Evolutionary conservation across 1,140 invertebrate genomes (phyloP).

Genomic region (Heliconius congener): DNA sequence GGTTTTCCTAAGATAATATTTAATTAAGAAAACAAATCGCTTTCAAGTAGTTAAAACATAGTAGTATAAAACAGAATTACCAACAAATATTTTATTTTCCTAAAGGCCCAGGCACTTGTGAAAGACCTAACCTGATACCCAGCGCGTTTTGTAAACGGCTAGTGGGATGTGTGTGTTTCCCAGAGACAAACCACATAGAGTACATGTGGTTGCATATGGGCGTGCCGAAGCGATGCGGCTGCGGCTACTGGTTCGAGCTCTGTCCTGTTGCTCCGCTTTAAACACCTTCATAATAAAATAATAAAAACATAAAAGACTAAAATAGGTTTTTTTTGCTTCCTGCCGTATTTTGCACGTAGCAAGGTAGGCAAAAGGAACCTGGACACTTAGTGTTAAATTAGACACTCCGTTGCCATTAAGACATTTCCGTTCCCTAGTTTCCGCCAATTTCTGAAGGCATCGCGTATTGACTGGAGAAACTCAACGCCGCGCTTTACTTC

Average conservation of each 20-base stretch:
- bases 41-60: neutral
- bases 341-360: no score
- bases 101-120: conserved; percentile 64
- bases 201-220: conserved; percentile 68
- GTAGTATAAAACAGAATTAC: neutral
- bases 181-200: conserved; percentile 58
- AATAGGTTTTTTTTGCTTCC: neutral
- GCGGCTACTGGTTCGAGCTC: conserved; percentile 73
- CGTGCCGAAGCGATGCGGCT: conserved; percentile 67
- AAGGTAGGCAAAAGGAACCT: no score
- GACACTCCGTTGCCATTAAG: no score
- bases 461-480: no score
- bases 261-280: conserved; percentile 61
- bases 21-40: neutral
- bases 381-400: no score
- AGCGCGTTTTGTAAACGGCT: conserved; percentile 54
- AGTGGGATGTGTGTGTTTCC: conserved; percentile 60
- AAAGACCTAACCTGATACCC: conserved; percentile 68
- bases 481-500: no score
- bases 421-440: no score
- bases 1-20: neutral
- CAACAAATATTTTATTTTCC: neutral
- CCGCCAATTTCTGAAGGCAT: no score
- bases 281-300: neutral
- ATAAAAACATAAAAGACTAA: neutral